These are phyloP conservation scores for Amyelois transitella DNA, from an alignment of 1,140 invertebrate species.

Conservation along the genomic window DNA sequence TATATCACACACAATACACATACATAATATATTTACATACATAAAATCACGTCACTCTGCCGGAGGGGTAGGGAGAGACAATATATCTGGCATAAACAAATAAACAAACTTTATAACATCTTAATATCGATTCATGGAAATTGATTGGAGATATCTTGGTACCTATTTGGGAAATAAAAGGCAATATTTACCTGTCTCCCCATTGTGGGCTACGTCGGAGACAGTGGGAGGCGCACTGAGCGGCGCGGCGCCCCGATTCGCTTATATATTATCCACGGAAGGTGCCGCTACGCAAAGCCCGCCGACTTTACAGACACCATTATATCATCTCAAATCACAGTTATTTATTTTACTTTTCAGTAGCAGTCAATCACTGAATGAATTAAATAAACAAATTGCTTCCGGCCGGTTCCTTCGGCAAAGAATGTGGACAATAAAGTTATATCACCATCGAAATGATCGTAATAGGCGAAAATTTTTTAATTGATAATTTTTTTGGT, in stretches of 20 bases:
- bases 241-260: constrained; percentile 29
- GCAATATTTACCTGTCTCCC: constrained; percentile 46
- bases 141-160: too few species aligned
- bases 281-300: constrained; percentile 17
- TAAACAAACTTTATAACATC: background rate
- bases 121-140: constrained; percentile 1
- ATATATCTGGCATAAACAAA: too few species aligned
- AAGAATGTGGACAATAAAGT: background rate
- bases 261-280: constrained; percentile 42
- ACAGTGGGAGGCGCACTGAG: constrained; percentile 50
- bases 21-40: too few species aligned
- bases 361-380: background rate
- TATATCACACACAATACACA: too few species aligned
- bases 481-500: background rate
- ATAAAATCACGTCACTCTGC: too few species aligned
- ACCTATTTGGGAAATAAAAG: background rate
- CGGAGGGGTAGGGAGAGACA: too few species aligned
- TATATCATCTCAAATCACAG: constrained; percentile 30
- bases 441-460: background rate
- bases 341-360: background rate
- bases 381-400: constrained; percentile 11
- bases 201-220: constrained; percentile 41
- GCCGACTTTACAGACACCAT: constrained; percentile 11
- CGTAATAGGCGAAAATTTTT: background rate
- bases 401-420: constrained; percentile 7